Conservation (phyloP, 2,797 vertebrate genomes). For the Phataginus tetradactyla region DNA sequence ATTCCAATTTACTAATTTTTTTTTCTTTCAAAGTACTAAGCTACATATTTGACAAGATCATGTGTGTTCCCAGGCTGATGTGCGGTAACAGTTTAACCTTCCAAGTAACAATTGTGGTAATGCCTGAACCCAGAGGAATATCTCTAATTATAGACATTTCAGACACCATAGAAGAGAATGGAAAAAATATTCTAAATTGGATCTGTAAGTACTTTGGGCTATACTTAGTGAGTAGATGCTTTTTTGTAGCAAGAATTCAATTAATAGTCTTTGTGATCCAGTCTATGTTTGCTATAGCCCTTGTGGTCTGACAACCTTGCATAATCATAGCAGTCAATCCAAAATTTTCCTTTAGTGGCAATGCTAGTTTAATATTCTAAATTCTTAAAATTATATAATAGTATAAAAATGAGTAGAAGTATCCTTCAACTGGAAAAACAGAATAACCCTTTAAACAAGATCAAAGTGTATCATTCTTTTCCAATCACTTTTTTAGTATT, state of each 20-base stretch:
- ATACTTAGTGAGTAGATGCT: background rate
- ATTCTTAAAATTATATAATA: constrained; percentile 14
- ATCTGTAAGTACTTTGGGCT: constrained; percentile 25
- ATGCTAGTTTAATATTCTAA: constrained; percentile 1
- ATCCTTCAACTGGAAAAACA: background rate
- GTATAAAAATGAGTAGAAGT: background rate
- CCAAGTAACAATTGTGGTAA: constrained; percentile 50
- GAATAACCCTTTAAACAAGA: background rate
- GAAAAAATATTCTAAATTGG: constrained; percentile 17
- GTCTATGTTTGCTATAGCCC: background rate
- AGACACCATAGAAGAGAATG: background rate
- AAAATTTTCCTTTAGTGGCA: background rate
- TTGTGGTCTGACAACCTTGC: background rate
- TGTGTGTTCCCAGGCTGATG: background rate
- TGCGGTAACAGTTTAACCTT: constrained; percentile 35
- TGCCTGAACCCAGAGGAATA: constrained; percentile 35
- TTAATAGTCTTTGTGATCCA: background rate
- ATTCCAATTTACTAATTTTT: background rate
- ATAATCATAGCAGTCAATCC: constrained; percentile 20
- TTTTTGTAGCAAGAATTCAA: constrained; percentile 19
- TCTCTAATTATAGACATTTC: constrained; percentile 58
- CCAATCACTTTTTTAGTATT: background rate
- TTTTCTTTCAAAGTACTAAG: background rate
- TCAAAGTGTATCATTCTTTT: background rate
- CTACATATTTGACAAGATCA: background rate